These are phyloP conservation scores for Tapera naevia DNA, from an alignment of 2,797 vertebrate genomes.

Conservation along the genomic window DNA sequence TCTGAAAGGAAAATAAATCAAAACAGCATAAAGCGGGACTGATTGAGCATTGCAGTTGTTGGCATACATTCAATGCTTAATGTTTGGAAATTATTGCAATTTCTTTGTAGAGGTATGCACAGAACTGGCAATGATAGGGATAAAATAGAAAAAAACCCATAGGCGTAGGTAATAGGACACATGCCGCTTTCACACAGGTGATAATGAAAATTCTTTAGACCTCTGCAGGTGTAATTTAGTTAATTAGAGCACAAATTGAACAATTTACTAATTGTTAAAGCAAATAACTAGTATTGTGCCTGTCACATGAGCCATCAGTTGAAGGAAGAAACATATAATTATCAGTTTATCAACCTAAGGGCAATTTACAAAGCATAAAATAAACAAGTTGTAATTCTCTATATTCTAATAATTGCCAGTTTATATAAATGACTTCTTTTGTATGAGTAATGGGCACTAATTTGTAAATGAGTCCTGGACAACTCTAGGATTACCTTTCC, in stretches of 20 bases:
- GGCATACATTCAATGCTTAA: neutral
- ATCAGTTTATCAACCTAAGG: constrained; percentile 46
- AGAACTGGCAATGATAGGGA: neutral
- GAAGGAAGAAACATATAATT: constrained; percentile 64
- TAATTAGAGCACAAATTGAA: constrained; percentile 55
- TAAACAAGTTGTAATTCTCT: constrained; percentile 28
- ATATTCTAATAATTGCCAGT: constrained; percentile 16
- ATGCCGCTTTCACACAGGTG: constrained; percentile 10
- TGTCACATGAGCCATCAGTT: neutral
- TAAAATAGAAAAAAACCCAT: neutral
- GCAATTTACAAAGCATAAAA: constrained; percentile 16
- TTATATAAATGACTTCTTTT: constrained; percentile 50
- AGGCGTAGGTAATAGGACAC: neutral
- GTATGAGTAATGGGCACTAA: constrained; percentile 20
- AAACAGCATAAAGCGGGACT: neutral
- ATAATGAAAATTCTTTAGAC: constrained; percentile 52
- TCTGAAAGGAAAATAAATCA: neutral
- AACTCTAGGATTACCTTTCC: constrained; percentile 8
- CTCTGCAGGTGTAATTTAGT: constrained; percentile 40
- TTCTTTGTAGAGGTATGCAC: neutral
- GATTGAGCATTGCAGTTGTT: neutral
- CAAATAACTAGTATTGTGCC: constrained; percentile 36
- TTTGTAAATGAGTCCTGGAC: constrained; percentile 47
- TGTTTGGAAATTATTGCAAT: neutral
- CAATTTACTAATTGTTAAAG: constrained; percentile 46